Evolutionary conservation across 1,140 invertebrate species (phyloP).

Genomic region (Leptopilina boulardi): DNA sequence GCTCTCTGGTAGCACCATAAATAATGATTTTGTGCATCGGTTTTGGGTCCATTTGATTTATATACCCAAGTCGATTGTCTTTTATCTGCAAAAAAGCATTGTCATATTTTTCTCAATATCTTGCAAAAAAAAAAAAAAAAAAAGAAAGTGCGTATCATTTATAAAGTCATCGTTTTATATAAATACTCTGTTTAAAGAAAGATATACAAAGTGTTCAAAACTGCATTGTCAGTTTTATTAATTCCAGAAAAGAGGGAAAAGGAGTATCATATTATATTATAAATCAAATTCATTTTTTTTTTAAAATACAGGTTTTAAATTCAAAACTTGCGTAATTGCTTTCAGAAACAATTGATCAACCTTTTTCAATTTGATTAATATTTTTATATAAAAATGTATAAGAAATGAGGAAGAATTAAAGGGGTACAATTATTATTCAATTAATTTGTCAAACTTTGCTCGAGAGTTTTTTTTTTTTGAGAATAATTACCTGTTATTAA

Average conservation of each 20-base stretch:
- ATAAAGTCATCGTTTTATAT: constrained; percentile 6
- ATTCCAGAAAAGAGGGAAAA: background rate
- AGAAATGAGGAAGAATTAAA: background rate
- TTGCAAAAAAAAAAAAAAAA: background rate
- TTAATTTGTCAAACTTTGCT: background rate
- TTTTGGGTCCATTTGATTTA: constrained; percentile 18
- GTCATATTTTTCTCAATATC: constrained; percentile 26
- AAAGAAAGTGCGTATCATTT: background rate
- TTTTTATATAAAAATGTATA: too few relatives aligned
- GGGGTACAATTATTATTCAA: background rate
- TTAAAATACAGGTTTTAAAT: background rate
- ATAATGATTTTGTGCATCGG: constrained; percentile 56
- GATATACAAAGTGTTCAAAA: constrained; percentile 21
- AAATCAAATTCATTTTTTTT: background rate
- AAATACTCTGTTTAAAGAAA: constrained; percentile 26
- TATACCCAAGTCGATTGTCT: constrained; percentile 7
- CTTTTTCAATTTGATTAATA: background rate
- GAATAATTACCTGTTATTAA: background rate
- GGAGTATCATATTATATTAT: background rate
- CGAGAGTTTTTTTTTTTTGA: background rate
- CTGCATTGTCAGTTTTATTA: constrained; percentile 18
- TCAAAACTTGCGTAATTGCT: background rate
- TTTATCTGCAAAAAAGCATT: constrained; percentile 28
- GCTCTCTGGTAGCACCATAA: constrained; percentile 61
- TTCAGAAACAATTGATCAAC: background rate